phyloP scores from a whole-genome alignment of 2,888 invertebrate genomes.

The Apamea anceps region DNA sequence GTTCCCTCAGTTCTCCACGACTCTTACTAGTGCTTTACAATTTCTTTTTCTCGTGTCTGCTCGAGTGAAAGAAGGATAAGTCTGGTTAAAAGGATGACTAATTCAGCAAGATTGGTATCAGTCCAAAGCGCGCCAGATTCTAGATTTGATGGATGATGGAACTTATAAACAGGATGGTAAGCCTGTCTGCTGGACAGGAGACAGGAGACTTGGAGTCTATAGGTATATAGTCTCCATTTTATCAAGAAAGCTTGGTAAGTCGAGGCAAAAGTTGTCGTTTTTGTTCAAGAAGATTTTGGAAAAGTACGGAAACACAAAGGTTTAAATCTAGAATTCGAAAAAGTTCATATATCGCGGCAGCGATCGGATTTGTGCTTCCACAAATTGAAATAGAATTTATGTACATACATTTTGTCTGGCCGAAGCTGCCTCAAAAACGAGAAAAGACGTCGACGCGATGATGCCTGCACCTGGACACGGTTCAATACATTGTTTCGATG shows the following conservation, averaged over 20 bases:
- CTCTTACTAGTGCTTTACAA: not conserved
- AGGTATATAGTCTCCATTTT: not conserved
- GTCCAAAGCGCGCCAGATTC: not conserved
- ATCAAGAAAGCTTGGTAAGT: not conserved
- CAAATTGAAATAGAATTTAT: not conserved
- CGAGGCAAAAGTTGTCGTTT: not conserved
- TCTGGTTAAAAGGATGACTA: not conserved
- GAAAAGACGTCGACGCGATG: not conserved
- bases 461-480: not conserved
- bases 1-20: not conserved
- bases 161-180: not conserved
- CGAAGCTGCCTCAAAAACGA: not conserved
- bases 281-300: not conserved
- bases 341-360: not conserved
- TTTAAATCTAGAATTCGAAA: not conserved
- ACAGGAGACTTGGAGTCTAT: not conserved
- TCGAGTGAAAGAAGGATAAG: not conserved
- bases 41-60: too few species aligned
- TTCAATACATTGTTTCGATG: not conserved
- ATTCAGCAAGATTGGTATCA: not conserved
- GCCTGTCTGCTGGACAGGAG: not conserved
- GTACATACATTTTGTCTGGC: not conserved
- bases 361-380: not conserved
- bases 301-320: not conserved
- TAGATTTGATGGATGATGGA: not conserved